These are phyloP conservation scores for Dromas ardeola DNA, from an alignment of 2,113 vertebrate genomes.

Conservation along the genomic window DNA sequence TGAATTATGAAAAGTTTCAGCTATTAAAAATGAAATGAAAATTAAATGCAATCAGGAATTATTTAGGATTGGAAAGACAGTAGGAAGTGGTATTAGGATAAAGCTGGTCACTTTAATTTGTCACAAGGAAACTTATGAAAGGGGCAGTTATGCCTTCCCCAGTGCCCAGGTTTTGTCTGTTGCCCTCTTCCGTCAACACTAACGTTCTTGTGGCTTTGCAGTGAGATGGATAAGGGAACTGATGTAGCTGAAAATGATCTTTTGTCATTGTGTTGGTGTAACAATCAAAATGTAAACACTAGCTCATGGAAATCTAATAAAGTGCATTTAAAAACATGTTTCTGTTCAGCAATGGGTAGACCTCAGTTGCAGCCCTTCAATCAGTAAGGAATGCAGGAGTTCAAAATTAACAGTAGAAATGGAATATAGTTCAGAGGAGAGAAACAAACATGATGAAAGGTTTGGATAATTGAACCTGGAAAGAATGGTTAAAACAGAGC, in stretches of 20 bases:
- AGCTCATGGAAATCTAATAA: not conserved
- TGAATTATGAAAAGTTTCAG: not conserved
- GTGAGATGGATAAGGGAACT: not conserved
- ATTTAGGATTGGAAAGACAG: not conserved
- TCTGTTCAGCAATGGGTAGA: not conserved
- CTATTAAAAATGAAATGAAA: not conserved
- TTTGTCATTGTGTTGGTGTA: not conserved
- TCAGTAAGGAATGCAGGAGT: not conserved
- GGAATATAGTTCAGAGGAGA: not conserved
- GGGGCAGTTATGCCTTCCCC: not conserved
- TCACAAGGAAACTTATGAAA: not conserved
- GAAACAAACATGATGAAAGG: not conserved
- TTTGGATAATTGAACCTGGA: not conserved
- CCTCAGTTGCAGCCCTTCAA: not conserved
- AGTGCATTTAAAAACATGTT: not conserved
- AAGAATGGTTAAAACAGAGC: not conserved
- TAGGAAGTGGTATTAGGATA: not conserved
- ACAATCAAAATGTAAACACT: not conserved
- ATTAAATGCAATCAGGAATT: not conserved
- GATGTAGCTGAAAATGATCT: not conserved
- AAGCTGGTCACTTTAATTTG: not conserved
- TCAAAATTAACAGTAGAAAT: not conserved
- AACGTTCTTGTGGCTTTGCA: not conserved
- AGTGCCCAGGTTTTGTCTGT: not conserved
- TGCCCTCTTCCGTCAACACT: not conserved